Base-by-base conservation (phyloP, 2,113 vertebrate genomes). In the Chaetorhynchus papuensis region DNA sequence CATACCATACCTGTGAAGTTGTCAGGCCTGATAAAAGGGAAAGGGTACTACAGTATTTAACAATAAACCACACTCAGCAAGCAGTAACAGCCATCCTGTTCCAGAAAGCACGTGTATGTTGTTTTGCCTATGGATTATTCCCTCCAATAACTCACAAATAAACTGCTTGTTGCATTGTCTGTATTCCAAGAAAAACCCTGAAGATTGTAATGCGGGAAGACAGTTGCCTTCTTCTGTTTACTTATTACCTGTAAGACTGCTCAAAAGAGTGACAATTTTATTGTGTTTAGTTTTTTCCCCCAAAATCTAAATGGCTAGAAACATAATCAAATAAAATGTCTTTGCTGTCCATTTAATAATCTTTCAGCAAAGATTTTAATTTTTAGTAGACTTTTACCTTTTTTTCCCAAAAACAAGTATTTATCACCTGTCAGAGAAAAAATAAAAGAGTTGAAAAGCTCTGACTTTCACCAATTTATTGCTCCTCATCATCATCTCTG, bases 21-120 rank as follows among this genome's bases (percentile, higher is more conserved):
- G 94, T 96, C 97, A 90, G 95, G 94, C 86, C 91, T 83, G 96
- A 91, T 94, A 95, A 95, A 97, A 97, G 88, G 35, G 45, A 96
- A 95, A 75, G 90, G 75, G 50, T 87, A 91, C 93, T 83, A 81
- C 89, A 82, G 68, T 86, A 88, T 89, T 74, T 83, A 94, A 90
- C 95, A 97, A 95, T 93, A 97, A 97, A 95, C 85, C 92, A 91
- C 81, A 39, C 92, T 89, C 64, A 49, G 96, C 91, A 90, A 97
- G 87, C 81, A 83, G 52, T 77, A 87, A 65, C 72, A 87, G 83
- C 85, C 91, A 82, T 93, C 91, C 42, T 30, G 88, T 85, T 87
- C 80, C 86, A 92, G 84, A 90, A 82, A 94, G 89, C 28, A 75
- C 44, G 11, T 9, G 44, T 41, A 20, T 79, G 92, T 92, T 93